phyloP scores from a whole-genome alignment of 2,888 invertebrate species.

The Lasioglossum vierecki region DNA sequence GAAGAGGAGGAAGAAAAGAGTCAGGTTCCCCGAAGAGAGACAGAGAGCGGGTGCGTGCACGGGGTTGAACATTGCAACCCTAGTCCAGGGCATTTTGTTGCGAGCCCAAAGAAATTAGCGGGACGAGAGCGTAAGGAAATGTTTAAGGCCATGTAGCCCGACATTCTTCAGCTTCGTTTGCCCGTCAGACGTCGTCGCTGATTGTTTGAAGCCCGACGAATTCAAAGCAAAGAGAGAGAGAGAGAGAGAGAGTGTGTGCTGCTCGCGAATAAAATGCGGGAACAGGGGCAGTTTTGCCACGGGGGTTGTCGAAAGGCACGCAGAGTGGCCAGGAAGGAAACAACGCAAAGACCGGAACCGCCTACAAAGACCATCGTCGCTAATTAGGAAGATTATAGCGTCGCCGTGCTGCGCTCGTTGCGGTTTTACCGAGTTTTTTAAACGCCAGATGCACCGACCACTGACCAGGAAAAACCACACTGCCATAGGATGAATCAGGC shows the following conservation, averaged over 20 bases:
- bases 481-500: slow-evolving; percentile 13
- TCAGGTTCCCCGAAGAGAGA: not conserved
- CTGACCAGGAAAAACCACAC: slow-evolving; percentile 1
- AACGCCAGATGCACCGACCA: slow-evolving; percentile 58
- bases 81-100: slow-evolving; percentile 32
- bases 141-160: slow-evolving; percentile 9
- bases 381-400: slow-evolving; percentile 74
- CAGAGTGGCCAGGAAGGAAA: slow-evolving; percentile 35
- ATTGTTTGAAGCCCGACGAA: slow-evolving; percentile 51
- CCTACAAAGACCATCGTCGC: slow-evolving; percentile 68
- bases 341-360: slow-evolving; percentile 46
- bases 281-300: too few species aligned
- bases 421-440: slow-evolving; percentile 61
- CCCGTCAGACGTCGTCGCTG: not conserved
- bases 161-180: slow-evolving; percentile 31
- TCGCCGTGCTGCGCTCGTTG: slow-evolving; percentile 52
- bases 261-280: slow-evolving; percentile 34
- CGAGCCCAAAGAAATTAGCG: slow-evolving; percentile 30
- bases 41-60: slow-evolving; percentile 6
- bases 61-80: slow-evolving; percentile 15
- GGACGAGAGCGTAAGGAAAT: slow-evolving; percentile 43
- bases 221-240: slow-evolving; percentile 42
- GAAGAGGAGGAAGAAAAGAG: not conserved
- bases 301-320: not conserved
- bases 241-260: not conserved